These are phyloP conservation scores for Cremastinae sp. DNA, from an alignment of 2,888 invertebrate species.

Conservation along the genomic window DNA sequence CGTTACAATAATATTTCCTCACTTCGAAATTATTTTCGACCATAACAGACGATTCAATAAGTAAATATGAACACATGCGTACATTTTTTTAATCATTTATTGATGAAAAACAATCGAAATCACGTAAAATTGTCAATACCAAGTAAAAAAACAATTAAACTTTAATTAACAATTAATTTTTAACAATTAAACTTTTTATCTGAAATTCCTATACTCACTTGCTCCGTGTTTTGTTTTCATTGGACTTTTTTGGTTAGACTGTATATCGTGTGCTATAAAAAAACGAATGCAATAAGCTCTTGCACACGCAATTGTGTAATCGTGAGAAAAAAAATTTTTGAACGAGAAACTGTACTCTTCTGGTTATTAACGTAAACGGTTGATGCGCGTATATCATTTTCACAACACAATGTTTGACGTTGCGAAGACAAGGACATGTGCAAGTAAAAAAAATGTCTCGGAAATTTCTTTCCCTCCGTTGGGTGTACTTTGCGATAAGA, in stretches of 20 bases:
- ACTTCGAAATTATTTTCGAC: too few species aligned
- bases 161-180: too few species aligned
- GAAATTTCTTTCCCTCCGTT: constrained; percentile 13
- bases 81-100: background rate
- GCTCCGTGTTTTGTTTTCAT: background rate
- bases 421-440: constrained; percentile 2
- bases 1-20: too few species aligned
- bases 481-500: constrained; percentile 48
- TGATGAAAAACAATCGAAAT: too few species aligned
- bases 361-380: constrained; percentile 38
- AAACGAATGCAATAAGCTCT: constrained; percentile 4
- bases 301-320: constrained; percentile 30
- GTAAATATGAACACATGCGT: background rate
- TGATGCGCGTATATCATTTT: constrained; percentile 7
- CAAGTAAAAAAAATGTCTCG: constrained; percentile 21
- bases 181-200: too few species aligned
- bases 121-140: too few species aligned
- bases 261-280: constrained; percentile 26
- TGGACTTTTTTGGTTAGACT: background rate
- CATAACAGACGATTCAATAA: too few species aligned
- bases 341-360: constrained; percentile 14
- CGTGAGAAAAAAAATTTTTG: constrained; percentile 7
- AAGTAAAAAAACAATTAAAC: too few species aligned
- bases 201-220: background rate
- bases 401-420: constrained; percentile 2